Conservation (phyloP, 2,113 vertebrate genomes). For the Phalacrocorax aristotelis region DNA sequence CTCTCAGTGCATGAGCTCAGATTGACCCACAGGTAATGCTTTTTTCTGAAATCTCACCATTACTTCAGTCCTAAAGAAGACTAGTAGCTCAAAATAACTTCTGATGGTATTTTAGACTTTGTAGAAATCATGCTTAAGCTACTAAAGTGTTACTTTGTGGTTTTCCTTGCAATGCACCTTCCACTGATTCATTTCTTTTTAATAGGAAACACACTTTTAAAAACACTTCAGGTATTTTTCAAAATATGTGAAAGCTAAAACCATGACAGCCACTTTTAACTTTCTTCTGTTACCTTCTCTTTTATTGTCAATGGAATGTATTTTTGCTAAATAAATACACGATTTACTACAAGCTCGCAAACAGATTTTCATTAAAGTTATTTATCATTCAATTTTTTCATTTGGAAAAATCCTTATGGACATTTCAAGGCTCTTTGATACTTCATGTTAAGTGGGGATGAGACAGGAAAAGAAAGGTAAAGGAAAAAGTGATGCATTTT, state of each 20-base stretch:
- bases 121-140: not conserved
- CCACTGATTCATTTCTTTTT: not conserved
- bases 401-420: not conserved
- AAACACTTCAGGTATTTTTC: not conserved
- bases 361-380: not conserved
- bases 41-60: not conserved
- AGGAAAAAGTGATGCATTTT: not conserved
- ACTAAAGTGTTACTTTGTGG: not conserved
- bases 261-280: not conserved
- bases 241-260: not conserved
- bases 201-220: not conserved
- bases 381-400: not conserved
- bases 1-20: not conserved
- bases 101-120: not conserved
- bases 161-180: not conserved
- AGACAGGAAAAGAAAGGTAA: not conserved
- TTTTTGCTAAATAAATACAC: conserved; percentile 12
- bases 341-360: not conserved
- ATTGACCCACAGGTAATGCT: not conserved
- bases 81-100: not conserved
- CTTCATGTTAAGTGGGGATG: not conserved
- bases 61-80: not conserved
- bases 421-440: not conserved
- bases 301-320: not conserved
- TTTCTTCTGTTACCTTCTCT: not conserved